Base-by-base conservation (phyloP, 2,797 vertebrate genomes). In the Channallabes apus region DNA sequence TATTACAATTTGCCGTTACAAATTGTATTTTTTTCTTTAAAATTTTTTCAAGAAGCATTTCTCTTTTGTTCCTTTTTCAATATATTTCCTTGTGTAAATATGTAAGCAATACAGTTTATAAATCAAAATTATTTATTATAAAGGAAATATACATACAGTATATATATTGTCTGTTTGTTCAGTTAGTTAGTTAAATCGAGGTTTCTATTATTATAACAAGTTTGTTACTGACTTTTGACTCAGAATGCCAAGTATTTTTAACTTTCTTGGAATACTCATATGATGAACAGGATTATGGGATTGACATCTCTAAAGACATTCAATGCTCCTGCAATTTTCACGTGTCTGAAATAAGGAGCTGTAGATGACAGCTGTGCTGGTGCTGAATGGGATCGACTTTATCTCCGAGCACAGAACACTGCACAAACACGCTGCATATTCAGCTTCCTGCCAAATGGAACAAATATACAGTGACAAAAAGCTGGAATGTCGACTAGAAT, bases 351-450 rank as follows among this genome's bases (percentile, higher is more conserved):
- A 41, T 27, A 46, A 41, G 38, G 61, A 80, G 22, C 35, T 65
- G 24, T 18, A 65, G n/a, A 41, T 64, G 35, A 80, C 56, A 80
- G 24, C 78, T 80, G 61, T 80, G 61, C 38, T 68, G 68, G 32
- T 56, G 61, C 18, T 29, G 15, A 81, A 81, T 18, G 35, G 38
- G 38, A 80, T 61, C 3, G 32, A 24, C 4, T 78, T 35, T 35
- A 59, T 61, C 29, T 78, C 29, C 15, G 58, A 78, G 3, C 56
- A 14, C 54, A 58, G 54, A 77, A 22, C 54, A 24, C 27, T 77
- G 27, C 56, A 59, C 29, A 73, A 18, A 76, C 73, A 32, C 5
- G n/a, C 29, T 56, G 6, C 46, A 75, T 54, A 27, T 54, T 75
- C 46, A 54, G 14, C n/a, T 18, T 41, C 15, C 15, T 68, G 17